Base-by-base conservation (phyloP, 2,888 invertebrate species). In the Andrena haemorrhoa region DNA sequence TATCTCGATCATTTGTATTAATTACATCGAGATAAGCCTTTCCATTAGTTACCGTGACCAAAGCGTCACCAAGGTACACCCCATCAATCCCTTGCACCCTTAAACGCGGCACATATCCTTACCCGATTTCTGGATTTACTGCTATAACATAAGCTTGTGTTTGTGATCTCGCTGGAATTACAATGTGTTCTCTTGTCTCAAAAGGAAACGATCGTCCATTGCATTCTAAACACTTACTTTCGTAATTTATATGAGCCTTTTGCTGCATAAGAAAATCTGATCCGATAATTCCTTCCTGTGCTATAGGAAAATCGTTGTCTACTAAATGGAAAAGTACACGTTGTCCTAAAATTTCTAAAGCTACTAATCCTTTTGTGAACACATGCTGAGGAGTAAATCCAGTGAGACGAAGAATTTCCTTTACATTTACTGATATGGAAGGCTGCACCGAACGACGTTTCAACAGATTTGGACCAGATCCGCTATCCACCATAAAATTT, bases 341-440 rank as follows among this genome's bases (percentile, higher is more conserved):
- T 16, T 41, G 64, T 2, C 41, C 64, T 47, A 64, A 26, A 16
- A 64, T 41, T 5, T 64, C 23, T 7, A 64, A 41, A 23, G 1
- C 23, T 64, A 64, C 64, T 5, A 23, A 16, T 6, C 64, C 16
- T 26, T 12, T 41, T n/a, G 64, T 64, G 12, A 64, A 64, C 16
- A 64, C 64, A 12, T 41, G 64, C 26, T 64, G 64, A 6, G 47
- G 0, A 23, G 64, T 64, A 47, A 64, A 23, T 64, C 64, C 64
- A 20, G 41, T 64, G 5, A 64, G 47, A 16, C 23, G 64, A 23
- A 64, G 64, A 23, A 64, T 26, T 41, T 64, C 64, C 6, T 26
- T 23, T 47, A 16, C 7, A 64, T 64, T 16, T 12, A 64, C 20
- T 47, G 23, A 1, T 12, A 41, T 3, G 6, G 64, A 64, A 20